These are phyloP conservation scores for Cyrtodaria siliqua DNA, from an alignment of 2,888 invertebrate species.

Conservation along the genomic window DNA sequence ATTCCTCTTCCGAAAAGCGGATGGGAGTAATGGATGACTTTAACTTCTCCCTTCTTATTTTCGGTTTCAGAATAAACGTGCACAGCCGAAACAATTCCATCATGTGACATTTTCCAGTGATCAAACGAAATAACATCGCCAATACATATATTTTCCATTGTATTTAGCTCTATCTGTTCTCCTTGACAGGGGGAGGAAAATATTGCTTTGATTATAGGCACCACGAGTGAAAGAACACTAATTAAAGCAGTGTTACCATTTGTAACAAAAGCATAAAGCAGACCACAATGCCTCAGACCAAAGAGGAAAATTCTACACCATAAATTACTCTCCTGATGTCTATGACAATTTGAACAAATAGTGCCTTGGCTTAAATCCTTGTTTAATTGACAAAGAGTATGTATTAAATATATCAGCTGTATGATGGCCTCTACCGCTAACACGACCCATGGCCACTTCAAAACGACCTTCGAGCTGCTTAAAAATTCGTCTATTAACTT, in stretches of 20 bases:
- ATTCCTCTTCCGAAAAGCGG: slow-evolving; percentile 17
- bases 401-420: slow-evolving; percentile 31
- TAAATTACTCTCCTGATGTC: slow-evolving; percentile 10
- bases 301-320: slow-evolving; percentile 28
- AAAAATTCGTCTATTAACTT: slow-evolving; percentile 27
- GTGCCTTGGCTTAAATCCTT: slow-evolving; percentile 2
- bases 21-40: slow-evolving; percentile 31
- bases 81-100: slow-evolving; percentile 27
- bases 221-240: slow-evolving; percentile 13
- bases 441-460: slow-evolving; percentile 20
- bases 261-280: slow-evolving; percentile 14
- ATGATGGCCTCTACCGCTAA: slow-evolving; percentile 7
- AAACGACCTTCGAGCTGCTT: neutral
- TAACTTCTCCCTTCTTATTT: slow-evolving; percentile 19
- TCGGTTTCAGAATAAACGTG: neutral
- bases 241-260: slow-evolving; percentile 5
- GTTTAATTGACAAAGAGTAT: slow-evolving; percentile 21
- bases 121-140: slow-evolving; percentile 34
- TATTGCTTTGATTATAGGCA: slow-evolving; percentile 7
- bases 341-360: slow-evolving; percentile 31
- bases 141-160: slow-evolving; percentile 10
- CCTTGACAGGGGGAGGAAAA: slow-evolving; percentile 41
- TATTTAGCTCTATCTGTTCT: slow-evolving; percentile 9
- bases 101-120: slow-evolving; percentile 5
- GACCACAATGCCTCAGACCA: slow-evolving; percentile 18